These are phyloP conservation scores for Clamator glandarius DNA, from an alignment of 2,797 vertebrate genomes.

Conservation along the genomic window DNA sequence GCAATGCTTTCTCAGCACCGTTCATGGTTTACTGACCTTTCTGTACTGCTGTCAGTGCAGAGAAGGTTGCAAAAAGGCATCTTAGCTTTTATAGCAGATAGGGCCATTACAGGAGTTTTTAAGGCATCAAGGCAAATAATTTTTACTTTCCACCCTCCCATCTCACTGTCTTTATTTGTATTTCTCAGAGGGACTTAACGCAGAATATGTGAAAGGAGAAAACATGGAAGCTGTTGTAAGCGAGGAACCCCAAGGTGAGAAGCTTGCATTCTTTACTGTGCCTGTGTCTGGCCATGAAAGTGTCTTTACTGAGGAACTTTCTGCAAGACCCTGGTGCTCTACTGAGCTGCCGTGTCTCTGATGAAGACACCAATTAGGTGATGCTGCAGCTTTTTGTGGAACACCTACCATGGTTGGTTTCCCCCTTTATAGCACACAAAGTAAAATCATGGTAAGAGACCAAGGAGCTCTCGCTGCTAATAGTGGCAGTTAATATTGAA, in stretches of 20 bases:
- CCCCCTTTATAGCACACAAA: neutral
- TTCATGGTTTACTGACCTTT: neutral
- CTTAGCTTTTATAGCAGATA: neutral
- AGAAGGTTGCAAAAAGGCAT: neutral
- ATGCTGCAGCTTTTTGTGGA: neutral
- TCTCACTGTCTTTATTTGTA: conserved; percentile 16
- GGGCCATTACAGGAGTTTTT: neutral
- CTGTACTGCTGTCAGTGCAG: neutral
- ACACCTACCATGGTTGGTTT: neutral
- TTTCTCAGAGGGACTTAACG: conserved; percentile 89
- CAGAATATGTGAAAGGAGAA: conserved; percentile 89
- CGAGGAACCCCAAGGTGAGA: conserved; percentile 93
- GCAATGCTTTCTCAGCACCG: neutral
- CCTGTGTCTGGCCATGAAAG: neutral
- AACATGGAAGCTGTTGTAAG: conserved; percentile 89
- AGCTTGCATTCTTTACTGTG: neutral
- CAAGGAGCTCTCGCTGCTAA: neutral
- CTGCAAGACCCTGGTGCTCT: neutral
- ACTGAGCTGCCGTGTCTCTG: neutral
- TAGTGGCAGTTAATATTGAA: neutral
- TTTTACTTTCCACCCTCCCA: neutral
- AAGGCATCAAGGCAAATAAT: neutral
- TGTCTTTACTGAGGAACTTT: neutral
- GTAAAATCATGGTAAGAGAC: neutral
- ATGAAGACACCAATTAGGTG: neutral